Base-by-base conservation (phyloP, 2,113 vertebrate genomes). In the Gymnogyps californianus region DNA sequence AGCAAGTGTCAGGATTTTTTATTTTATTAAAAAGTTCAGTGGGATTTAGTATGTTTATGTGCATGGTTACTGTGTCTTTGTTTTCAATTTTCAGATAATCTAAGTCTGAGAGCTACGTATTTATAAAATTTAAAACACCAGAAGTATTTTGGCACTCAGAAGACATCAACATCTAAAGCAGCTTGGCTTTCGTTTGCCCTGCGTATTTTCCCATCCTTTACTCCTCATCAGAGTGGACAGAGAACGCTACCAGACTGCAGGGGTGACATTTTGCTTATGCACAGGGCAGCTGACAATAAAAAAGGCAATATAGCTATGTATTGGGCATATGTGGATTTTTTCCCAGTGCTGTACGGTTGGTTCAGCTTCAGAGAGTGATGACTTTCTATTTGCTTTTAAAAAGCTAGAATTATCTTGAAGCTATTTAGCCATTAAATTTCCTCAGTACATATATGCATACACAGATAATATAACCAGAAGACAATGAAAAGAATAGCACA, bases 331-430 rank as follows among this genome's bases (percentile, higher is more conserved):
- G 19, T 59, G 84, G 52, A 16, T 67, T 89, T 87, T 69, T 84
- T 11, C 38, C 59, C 24, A 20, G 49, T 31, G 59, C 40, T 87
- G 24, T 78, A 42, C 17, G 28, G 22, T 75, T 71, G 47, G 59
- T 91, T 95, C 77, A 69, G 47, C 89, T 76, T 95, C 94, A 94
- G 55, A 82, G 86, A 90, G 19, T 47, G 57, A 82, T 74, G 65
- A 57, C 61, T 94, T 94, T 71, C 52, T 76, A 26, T 66, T 66
- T 95, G 77, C 42, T 84, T 94, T 84, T 75, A 5, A 87, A 91
- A 93, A 85, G 54, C 25, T 51, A 62, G 46, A 80, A 87, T 90
- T 80, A 57, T 77, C 70, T 49, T 44, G 4, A 62, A 59, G 51
- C 55, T 64, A 69, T 88, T 85, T 77, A 92, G 64, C 52, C 65